phyloP scores from a whole-genome alignment of 2,797 vertebrate species.

The Notolepis coatsorum region DNA sequence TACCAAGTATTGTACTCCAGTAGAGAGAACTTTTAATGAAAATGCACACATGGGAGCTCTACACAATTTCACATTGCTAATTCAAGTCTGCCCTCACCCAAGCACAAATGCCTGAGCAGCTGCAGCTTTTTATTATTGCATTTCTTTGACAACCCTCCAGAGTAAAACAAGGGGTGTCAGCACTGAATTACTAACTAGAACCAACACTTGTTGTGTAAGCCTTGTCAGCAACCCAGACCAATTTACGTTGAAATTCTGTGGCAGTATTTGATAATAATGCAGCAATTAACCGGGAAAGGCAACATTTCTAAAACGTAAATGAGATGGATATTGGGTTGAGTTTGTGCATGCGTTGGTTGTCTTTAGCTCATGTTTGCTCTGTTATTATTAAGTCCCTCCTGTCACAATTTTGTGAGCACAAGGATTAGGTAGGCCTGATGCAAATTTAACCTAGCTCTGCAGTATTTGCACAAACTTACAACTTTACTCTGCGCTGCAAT shows the following conservation, averaged over 20 bases:
- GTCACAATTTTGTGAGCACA: too few species aligned
- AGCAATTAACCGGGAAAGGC: constrained; percentile 29
- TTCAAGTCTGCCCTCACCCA: constrained; percentile 20
- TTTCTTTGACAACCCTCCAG: constrained; percentile 26
- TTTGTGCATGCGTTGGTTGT: constrained; percentile 14
- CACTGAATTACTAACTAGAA: constrained; percentile 32
- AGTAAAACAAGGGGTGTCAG: constrained; percentile 16
- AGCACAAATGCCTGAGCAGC: constrained; percentile 38
- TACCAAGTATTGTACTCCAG: constrained; percentile 21
- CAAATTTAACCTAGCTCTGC: too few species aligned
- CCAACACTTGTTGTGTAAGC: neutral
- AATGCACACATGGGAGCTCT: constrained; percentile 41
- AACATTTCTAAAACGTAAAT: constrained; percentile 10
- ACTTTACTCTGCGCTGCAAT: too few species aligned
- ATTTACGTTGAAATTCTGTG: constrained; percentile 7
- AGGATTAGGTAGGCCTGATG: too few species aligned
- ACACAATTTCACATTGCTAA: constrained; percentile 22
- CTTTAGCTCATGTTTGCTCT: too few species aligned
- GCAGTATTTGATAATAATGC: constrained; percentile 29
- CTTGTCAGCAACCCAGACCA: constrained; percentile 31
- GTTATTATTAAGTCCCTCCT: too few species aligned
- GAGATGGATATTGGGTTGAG: constrained; percentile 8
- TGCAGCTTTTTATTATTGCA: constrained; percentile 28
- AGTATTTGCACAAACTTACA: too few species aligned
- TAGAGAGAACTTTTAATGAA: constrained; percentile 65